Evolutionary conservation across 1,140 invertebrate genomes (phyloP), one percentile per base, ranked within the genome.

Genomic region (Drosophila auraria): DNA sequence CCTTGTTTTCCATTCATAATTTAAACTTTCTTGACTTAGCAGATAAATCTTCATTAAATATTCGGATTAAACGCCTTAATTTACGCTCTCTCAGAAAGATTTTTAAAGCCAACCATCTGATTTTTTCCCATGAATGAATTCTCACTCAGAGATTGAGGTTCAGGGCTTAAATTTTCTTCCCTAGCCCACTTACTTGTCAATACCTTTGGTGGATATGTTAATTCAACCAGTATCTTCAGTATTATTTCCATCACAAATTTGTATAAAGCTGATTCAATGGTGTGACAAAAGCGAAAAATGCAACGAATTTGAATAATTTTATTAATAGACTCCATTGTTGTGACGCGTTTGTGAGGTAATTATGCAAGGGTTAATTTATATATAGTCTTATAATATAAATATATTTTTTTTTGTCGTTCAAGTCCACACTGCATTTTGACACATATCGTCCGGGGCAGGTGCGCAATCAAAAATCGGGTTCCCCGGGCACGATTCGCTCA

Each of bases 251-350:
- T 45, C 38, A 56, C 40, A 47, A 69, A 71, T 71, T 69, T 56
- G 68, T 69, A 61, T 36, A 45, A 72, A 71, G 4, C 53, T 38
- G 20, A 2, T 23, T 23, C 20, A 56, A 81, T 49, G 47, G 70
- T 65, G 56, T 74, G 53, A 74, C 68, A 80, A 74, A 72, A 66
- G 57, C 70, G 45, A 25, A 64, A 73, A 79, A 68, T 60, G 49
- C 58, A 68, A 76, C 66, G 69, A 59, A 74, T 53, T 60, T 44
- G 17, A 72, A 73, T 72, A 60, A 23, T 23, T 72, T 42, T 33
- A 59, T 69, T 59, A 47, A 61, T 73, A 69, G 68, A 70, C 66
- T 49, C 61, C 83, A 49, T 58, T 68, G 58, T 72, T 74, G 65
- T 50, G 56, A 42, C 62, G 58, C 23, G 65, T 12, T 70, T 63